Conservation (phyloP, 2,797 vertebrate genomes). For the Mastacembelus armatus region DNA sequence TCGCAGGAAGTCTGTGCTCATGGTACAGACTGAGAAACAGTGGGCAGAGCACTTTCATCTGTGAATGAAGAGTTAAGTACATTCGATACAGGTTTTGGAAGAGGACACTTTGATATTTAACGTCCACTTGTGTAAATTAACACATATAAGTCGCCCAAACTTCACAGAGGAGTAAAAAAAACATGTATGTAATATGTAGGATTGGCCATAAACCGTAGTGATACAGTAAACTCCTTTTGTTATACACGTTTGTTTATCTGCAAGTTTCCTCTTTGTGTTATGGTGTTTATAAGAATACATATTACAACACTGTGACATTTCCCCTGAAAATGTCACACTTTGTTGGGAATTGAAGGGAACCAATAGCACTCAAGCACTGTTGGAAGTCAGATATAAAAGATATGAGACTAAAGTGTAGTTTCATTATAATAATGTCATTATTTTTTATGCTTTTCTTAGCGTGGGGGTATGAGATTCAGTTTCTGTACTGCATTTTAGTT, state of each 20-base stretch:
- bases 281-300: background rate
- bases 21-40: background rate
- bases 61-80: background rate
- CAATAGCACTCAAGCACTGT: too few species aligned
- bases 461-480: too few species aligned
- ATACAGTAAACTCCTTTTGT: too few species aligned
- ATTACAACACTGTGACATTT: slow-evolving; percentile 3
- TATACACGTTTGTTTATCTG: too few species aligned
- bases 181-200: too few species aligned
- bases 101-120: too few species aligned
- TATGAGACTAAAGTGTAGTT: background rate
- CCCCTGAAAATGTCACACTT: background rate
- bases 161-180: too few species aligned
- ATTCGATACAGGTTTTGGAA: background rate
- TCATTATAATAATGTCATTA: background rate
- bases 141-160: too few species aligned
- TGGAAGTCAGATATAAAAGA: background rate
- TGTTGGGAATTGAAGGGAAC: background rate
- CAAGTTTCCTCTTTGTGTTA: background rate
- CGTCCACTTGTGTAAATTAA: too few species aligned
- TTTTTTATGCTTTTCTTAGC: slow-evolving; percentile 1
- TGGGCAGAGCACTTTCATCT: background rate
- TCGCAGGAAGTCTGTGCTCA: background rate
- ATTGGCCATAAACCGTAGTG: too few species aligned
- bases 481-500: too few species aligned